phyloP scores from a whole-genome alignment of 2,113 vertebrate species.

The Siphamia tubifer region DNA sequence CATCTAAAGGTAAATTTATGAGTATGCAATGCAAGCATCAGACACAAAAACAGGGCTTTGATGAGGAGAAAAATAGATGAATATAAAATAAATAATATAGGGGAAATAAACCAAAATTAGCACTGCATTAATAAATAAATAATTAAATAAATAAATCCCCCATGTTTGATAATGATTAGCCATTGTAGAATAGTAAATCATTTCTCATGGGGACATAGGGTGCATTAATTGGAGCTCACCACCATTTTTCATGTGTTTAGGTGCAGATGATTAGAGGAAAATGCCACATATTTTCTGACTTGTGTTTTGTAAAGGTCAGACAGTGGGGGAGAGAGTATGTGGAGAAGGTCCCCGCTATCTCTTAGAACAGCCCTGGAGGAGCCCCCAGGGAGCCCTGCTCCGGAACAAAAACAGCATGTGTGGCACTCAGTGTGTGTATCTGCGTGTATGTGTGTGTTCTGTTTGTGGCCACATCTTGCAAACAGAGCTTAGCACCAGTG shows the following conservation, averaged over 20 bases:
- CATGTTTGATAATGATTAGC: constrained; percentile 1
- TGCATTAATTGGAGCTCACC: constrained; percentile 29
- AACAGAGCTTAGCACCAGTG: constrained; percentile 25
- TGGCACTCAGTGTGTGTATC: constrained; percentile 8
- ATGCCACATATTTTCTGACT: constrained; percentile 62
- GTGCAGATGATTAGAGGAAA: constrained; percentile 62
- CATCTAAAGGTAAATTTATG: background rate
- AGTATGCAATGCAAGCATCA: background rate
- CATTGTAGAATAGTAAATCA: constrained; percentile 5
- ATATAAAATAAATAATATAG: background rate
- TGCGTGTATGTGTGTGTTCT: background rate
- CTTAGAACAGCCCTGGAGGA: constrained; percentile 54
- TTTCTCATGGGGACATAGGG: background rate
- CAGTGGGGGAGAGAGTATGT: constrained; percentile 32
- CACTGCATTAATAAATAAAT: too few relatives aligned
- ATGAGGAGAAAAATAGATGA: background rate
- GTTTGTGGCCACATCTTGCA: constrained; percentile 8
- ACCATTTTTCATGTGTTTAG: constrained; percentile 43
- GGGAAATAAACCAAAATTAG: background rate
- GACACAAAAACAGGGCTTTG: background rate
- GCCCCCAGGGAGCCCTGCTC: constrained; percentile 31
- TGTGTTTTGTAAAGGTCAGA: constrained; percentile 70
- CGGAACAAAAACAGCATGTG: constrained; percentile 57
- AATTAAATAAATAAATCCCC: background rate
- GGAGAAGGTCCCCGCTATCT: constrained; percentile 57